These are phyloP conservation scores for Scalopus aquaticus DNA, from an alignment of 2,113 vertebrate genomes.

Conservation along the genomic window DNA sequence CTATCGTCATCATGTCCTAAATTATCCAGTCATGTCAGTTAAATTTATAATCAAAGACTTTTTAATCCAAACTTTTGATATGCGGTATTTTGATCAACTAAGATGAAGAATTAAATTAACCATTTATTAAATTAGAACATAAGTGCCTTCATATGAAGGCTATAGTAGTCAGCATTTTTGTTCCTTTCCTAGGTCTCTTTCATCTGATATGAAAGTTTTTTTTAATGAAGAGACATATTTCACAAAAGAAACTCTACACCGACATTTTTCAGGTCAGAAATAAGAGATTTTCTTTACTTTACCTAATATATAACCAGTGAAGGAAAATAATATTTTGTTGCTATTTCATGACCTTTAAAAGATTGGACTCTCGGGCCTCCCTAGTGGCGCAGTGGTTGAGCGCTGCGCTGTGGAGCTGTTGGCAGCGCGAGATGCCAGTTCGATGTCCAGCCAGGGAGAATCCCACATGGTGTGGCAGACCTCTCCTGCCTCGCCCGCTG, in stretches of 20 bases:
- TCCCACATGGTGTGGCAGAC: too few species aligned
- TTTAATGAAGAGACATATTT: conserved; percentile 45
- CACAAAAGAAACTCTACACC: conserved; percentile 3
- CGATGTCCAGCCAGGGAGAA: too few species aligned
- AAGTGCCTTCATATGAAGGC: conserved; percentile 16
- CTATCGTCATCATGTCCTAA: not conserved
- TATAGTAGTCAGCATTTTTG: conserved; percentile 35
- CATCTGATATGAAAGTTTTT: not conserved
- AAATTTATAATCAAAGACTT: conserved; percentile 23
- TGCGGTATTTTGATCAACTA: not conserved
- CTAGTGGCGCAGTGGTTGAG: too few species aligned
- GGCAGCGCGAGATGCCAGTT: too few species aligned
- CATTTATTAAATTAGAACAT: conserved; percentile 42
- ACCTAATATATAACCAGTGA: conserved; percentile 50
- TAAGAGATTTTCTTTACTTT: conserved; percentile 41
- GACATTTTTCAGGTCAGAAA: not conserved
- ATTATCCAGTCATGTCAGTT: conserved; percentile 1
- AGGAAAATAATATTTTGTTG: conserved; percentile 42
- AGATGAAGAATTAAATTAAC: conserved; percentile 1
- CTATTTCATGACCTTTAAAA: conserved; percentile 56
- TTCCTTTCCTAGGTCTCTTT: conserved; percentile 21
- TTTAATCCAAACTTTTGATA: conserved; percentile 10
- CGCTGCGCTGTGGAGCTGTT: too few species aligned
- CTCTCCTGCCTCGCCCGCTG: too few species aligned
- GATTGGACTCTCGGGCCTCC: too few species aligned